phyloP scores from a whole-genome alignment of 2,113 vertebrate genomes.

The Pseudopipra pipra region DNA sequence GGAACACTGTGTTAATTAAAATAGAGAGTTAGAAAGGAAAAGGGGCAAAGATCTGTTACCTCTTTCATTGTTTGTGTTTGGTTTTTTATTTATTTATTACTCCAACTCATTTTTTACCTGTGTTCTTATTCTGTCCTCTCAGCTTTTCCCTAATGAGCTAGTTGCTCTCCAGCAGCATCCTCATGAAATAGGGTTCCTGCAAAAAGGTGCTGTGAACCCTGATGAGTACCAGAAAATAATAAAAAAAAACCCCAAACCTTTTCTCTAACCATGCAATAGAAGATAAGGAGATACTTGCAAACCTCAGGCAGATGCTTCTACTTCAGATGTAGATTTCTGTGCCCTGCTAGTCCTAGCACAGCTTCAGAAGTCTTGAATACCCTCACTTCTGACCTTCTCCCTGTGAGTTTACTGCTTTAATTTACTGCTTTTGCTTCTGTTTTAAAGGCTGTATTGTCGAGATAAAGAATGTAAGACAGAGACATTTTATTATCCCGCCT shows the following conservation, averaged over 20 bases:
- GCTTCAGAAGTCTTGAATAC: background rate
- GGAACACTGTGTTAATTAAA: background rate
- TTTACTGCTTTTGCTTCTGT: background rate
- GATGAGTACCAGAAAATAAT: background rate
- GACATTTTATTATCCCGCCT: background rate
- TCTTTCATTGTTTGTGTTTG: background rate
- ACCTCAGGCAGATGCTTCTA: background rate
- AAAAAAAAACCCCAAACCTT: background rate
- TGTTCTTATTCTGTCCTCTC: background rate
- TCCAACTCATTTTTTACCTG: background rate
- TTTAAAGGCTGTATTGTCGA: background rate
- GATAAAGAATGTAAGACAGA: background rate
- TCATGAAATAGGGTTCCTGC: background rate
- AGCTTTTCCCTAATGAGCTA: background rate
- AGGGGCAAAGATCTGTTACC: background rate
- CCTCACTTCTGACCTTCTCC: background rate
- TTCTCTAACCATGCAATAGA: background rate
- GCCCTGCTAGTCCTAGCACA: background rate
- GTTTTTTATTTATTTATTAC: background rate
- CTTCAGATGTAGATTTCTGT: background rate
- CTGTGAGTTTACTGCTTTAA: background rate
- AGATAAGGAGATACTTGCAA: background rate
- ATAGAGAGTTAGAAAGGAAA: background rate
- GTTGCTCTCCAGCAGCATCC: background rate
- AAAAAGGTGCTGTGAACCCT: background rate